Conservation (phyloP, 2,888 invertebrate genomes). For the Adela reaumurella region DNA sequence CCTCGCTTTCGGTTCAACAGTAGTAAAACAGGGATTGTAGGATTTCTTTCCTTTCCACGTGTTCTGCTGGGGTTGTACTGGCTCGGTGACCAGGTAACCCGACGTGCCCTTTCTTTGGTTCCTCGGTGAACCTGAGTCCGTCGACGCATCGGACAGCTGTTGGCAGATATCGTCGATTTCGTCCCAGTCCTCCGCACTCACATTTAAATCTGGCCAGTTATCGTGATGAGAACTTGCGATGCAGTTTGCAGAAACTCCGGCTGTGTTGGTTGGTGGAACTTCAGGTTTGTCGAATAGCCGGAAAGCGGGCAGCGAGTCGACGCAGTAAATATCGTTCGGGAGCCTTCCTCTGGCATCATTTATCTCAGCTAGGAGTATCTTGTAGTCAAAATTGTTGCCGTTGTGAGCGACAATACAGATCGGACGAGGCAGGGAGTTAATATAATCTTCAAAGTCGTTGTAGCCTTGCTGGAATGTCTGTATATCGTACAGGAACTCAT, state of each 20-base stretch:
- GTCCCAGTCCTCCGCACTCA: slow-evolving; percentile 27
- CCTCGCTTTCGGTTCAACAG: not conserved
- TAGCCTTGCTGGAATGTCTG: slow-evolving; percentile 57
- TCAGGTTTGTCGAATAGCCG: slow-evolving; percentile 26
- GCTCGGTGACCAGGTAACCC: no score
- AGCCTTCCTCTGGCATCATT: slow-evolving; percentile 41
- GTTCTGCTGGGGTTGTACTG: no score
- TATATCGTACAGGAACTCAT: slow-evolving; percentile 61
- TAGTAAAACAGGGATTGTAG: no score
- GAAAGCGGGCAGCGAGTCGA: slow-evolving; percentile 65
- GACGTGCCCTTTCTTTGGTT: not conserved
- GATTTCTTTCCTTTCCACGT: no score
- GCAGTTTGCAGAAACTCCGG: no score
- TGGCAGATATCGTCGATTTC: slow-evolving; percentile 25
- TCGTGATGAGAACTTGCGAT: slow-evolving; percentile 20
- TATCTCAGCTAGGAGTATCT: slow-evolving; percentile 63
- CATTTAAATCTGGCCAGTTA: slow-evolving; percentile 29
- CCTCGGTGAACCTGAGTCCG: not conserved
- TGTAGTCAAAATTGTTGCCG: slow-evolving; percentile 76
- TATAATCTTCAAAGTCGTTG: slow-evolving; percentile 56
- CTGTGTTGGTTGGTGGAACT: not conserved
- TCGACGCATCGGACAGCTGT: slow-evolving; percentile 20
- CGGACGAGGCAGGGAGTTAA: slow-evolving; percentile 62
- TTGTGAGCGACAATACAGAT: slow-evolving; percentile 82
- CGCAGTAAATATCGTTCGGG: slow-evolving; percentile 55